phyloP scores from a whole-genome alignment of 2,888 invertebrate genomes.

The Cacoxenus indagator region DNA sequence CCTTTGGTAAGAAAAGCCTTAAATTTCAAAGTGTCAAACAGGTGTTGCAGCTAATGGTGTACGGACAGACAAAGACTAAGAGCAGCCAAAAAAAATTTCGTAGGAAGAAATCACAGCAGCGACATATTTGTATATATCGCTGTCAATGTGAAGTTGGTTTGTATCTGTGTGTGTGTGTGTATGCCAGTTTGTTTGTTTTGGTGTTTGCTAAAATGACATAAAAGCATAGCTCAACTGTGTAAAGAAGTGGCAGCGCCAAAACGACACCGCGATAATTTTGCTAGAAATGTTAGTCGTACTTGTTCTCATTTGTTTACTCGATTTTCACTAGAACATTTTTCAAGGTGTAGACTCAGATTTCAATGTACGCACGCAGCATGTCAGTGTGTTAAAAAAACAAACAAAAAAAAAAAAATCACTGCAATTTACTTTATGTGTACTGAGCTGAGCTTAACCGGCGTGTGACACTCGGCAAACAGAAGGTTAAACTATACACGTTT shows the following conservation, averaged over 20 bases:
- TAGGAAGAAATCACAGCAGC: constrained; percentile 60
- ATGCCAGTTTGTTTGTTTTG: constrained; percentile 40
- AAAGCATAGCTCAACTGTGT: constrained; percentile 12
- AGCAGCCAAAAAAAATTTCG: background rate
- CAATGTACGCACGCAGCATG: constrained; percentile 5
- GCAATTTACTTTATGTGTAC: constrained; percentile 53
- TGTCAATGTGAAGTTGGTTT: background rate
- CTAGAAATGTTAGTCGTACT: too few species aligned
- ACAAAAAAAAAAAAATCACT: constrained; percentile 45
- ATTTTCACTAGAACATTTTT: background rate
- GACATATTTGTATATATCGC: constrained; percentile 64
- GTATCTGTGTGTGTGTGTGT: constrained; percentile 7
- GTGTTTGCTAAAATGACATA: constrained; percentile 52
- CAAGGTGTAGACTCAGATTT: constrained; percentile 6
- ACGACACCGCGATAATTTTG: too few species aligned
- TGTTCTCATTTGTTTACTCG: too few species aligned
- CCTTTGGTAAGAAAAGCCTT: constrained; percentile 49
- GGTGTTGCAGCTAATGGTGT: constrained; percentile 19
- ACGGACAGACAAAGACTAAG: background rate
- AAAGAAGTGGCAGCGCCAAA: background rate
- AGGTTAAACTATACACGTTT: constrained; percentile 29
- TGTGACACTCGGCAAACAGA: constrained; percentile 46
- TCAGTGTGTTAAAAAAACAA: too few species aligned
- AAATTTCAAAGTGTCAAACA: constrained; percentile 58
- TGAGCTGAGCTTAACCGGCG: constrained; percentile 58